Evolutionary conservation across 1,140 invertebrate genomes (phyloP), one percentile per base, ranked within the genome.

Genomic region (Eubasilissa regina): DNA sequence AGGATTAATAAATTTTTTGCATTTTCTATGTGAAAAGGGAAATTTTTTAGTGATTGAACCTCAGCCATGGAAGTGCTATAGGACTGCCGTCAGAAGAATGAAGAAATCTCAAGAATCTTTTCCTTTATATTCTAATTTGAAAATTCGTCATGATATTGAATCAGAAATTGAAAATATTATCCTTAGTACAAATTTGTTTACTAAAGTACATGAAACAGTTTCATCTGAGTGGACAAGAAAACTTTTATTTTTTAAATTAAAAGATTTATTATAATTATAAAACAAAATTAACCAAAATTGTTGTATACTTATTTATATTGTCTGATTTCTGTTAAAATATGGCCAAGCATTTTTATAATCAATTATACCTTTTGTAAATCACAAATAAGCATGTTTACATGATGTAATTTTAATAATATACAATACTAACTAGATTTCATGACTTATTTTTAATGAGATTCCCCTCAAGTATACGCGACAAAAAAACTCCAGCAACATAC

Each of bases 31-130:
- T 62, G 77, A 84, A 17, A 77, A 90, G 10, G 85, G 91, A 0
- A 87, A 91, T 51, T 87, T 91, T 48, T 84, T 96, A 9, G 88
- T 96, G 0, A 89, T 96, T 75, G 95, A 96, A 86, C 94, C 95
- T 4, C 95, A 96, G 84, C 92, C 93, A 6, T 96, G 94, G 94
- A 94, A 93, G 83, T 95, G 94, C 84, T 96, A 96, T 80, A 91
- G 90, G 85, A 93, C 90, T 75, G 95, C 95, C 0, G 90, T 93
- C 12, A 92, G 93, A 83, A 89, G 95, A 81, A 84, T 95, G 79
- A 93, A 92, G 83, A 89, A 91, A 82, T 87, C 90, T 0, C 86
- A 87, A 55, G 86, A 87, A 74, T 21, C 55, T 13, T 95, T 96
- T 86, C 90, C 91, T 0, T 80, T 91, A 7, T 92, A 92, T 83